These are phyloP conservation scores for Phragmatobia fuliginosa DNA, from an alignment of 2,888 invertebrate genomes.

Conservation along the genomic window DNA sequence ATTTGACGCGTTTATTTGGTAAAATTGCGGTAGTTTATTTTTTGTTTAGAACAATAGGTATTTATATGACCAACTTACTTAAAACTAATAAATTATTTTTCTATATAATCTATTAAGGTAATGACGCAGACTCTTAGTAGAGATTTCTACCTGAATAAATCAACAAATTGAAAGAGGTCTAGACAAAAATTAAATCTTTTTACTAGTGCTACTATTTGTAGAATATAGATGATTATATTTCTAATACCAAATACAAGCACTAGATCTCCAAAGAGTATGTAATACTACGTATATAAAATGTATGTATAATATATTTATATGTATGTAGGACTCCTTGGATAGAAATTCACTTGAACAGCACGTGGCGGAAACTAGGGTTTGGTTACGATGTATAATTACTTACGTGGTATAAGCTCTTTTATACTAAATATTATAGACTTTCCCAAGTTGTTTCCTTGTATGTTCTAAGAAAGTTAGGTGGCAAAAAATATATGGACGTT, in stretches of 20 bases:
- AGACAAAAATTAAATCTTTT: not conserved
- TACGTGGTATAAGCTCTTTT: too few species aligned
- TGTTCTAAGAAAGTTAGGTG: too few species aligned
- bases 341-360: too few species aligned
- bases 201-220: not conserved
- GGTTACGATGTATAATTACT: too few species aligned
- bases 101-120: not conserved
- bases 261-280: not conserved
- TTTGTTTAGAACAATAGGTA: too few species aligned
- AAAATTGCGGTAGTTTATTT: not conserved
- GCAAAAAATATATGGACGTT: too few species aligned
- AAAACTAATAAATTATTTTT: not conserved
- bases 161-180: not conserved
- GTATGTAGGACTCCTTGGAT: too few species aligned
- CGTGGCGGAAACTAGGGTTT: too few species aligned
- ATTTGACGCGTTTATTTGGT: conserved; percentile 8
- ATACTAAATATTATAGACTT: too few species aligned
- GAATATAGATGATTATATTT: not conserved
- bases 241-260: not conserved
- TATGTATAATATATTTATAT: too few species aligned
- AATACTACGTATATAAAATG: too few species aligned
- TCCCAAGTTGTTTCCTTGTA: too few species aligned
- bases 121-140: not conserved
- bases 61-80: not conserved
- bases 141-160: not conserved